Conservation (phyloP, 2,888 invertebrate species). For the Dicyrtoma fusca region DNA sequence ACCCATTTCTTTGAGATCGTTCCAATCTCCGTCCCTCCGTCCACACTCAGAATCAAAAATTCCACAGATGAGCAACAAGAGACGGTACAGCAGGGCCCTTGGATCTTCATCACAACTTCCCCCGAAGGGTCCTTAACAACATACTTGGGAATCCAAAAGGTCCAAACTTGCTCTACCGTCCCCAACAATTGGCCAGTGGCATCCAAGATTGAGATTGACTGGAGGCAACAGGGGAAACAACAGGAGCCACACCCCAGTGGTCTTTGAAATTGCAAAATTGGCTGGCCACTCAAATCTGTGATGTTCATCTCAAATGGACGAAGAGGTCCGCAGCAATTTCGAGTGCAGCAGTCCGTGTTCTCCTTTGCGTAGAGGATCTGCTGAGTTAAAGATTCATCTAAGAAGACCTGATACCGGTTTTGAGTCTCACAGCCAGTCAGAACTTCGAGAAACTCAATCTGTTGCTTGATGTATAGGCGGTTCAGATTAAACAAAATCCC, state of each 20-base stretch:
- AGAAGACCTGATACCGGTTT: slow-evolving; percentile 17
- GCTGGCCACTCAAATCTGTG: background rate
- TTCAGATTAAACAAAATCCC: slow-evolving; percentile 88
- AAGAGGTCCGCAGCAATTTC: slow-evolving; percentile 3
- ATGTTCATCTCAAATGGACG: slow-evolving; percentile 23
- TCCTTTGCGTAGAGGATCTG: slow-evolving; percentile 16
- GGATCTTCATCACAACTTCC: slow-evolving; percentile 58
- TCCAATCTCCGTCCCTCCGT: slow-evolving; percentile 26
- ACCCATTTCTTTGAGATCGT: slow-evolving; percentile 34
- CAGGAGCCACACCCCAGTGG: slow-evolving; percentile 16
- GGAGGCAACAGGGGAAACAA: slow-evolving; percentile 28
- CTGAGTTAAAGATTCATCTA: background rate
- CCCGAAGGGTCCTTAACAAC: slow-evolving; percentile 58
- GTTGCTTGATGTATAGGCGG: slow-evolving; percentile 78
- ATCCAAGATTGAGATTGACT: background rate
- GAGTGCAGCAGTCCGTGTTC: slow-evolving; percentile 24
- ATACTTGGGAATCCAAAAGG: slow-evolving; percentile 53
- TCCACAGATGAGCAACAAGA: slow-evolving; percentile 62
- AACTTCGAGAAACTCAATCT: slow-evolving; percentile 73
- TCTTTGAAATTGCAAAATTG: slow-evolving; percentile 16
- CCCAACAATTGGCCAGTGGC: slow-evolving; percentile 17
- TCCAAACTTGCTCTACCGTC: slow-evolving; percentile 31
- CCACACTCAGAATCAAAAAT: slow-evolving; percentile 57
- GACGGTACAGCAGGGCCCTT: slow-evolving; percentile 60
- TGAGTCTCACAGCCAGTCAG: slow-evolving; percentile 16